Base-by-base conservation (phyloP, 1,140 invertebrate genomes). In the Wiebesia pumilae region DNA sequence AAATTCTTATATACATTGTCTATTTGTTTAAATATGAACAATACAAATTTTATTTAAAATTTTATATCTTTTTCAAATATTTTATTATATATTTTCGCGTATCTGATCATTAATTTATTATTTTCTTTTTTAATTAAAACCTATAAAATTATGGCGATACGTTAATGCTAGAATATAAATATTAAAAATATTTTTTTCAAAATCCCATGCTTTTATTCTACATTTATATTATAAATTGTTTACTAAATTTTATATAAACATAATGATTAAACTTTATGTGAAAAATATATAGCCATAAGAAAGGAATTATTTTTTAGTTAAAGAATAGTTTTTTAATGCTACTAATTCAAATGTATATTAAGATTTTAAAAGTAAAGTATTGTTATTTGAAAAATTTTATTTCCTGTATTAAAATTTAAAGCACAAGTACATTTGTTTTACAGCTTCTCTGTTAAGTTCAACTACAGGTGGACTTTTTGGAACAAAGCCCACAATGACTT, bases 391-490 rank as follows among this genome's bases (percentile, higher is more conserved):
- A 16, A 54, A 62, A 62, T 62, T 62, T 6, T 16, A 62, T 62
- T 62, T 62, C 14, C 4, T 14, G 3, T 24, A 62, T 62, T 27
- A 24, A 54, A n/a, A 69, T 35, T 69, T 71, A 71, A 35, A 33
- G 33, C 33, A 67, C n/a, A 33, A 71, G 6, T 35, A 71, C 27
- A 58, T 58, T 33, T 80, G 73, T 86, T 89, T 77, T 87, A 14
- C 78, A 94, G 93, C 92, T 14, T 89, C 91, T 30, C 82, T 93
- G 43, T 93, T 93, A 83, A 90, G 90, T 47, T 87, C 89, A 43
- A 83, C 69, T 54, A 88, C 86, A 54, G 89, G 89, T 54, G 88
- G 90, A 75, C 90, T 94, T 67, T 93, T 94, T 88, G 93, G 92
- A 69, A 89, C 91, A 35, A 93, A 92, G 91, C 77, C 93, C 88